A percentile compares a stretch with the other conserved stretches of the same genome.
phyloP scores from a whole-genome alignment of 2,113 vertebrate genomes.

The Grantiella picta region DNA sequence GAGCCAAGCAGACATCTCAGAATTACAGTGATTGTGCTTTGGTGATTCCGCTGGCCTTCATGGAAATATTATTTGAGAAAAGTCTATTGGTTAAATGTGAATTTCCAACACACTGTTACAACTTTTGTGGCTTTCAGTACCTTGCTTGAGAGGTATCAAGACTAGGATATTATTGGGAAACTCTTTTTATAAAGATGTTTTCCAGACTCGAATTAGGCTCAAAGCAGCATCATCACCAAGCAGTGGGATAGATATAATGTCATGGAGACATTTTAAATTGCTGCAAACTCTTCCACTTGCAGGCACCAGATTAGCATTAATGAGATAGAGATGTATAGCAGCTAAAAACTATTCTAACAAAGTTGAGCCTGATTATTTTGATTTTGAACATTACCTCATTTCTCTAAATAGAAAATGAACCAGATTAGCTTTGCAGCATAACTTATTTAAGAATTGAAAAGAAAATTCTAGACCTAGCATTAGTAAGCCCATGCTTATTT shows the following conservation, averaged over 20 bases:
- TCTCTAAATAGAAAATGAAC: background rate
- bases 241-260: background rate
- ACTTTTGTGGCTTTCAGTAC: background rate
- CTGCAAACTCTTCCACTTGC: background rate
- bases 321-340: background rate
- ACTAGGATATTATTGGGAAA: background rate
- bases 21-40: constrained; percentile 79
- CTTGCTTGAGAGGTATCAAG: background rate
- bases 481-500: background rate
- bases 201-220: background rate
- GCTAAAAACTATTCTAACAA: background rate
- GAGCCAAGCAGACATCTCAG: constrained; percentile 79
- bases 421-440: background rate
- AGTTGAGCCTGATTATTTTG: background rate
- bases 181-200: background rate
- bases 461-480: background rate
- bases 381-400: background rate
- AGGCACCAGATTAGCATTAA: background rate
- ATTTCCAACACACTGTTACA: background rate
- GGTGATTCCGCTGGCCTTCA: constrained; percentile 60
- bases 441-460: background rate
- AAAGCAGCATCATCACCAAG: background rate
- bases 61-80: constrained; percentile 48
- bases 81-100: background rate
- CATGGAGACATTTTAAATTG: background rate